Evolutionary conservation across 2,888 invertebrate genomes (phyloP), one percentile per base, ranked within the genome.

Genomic region (Bugula neritina): DNA sequence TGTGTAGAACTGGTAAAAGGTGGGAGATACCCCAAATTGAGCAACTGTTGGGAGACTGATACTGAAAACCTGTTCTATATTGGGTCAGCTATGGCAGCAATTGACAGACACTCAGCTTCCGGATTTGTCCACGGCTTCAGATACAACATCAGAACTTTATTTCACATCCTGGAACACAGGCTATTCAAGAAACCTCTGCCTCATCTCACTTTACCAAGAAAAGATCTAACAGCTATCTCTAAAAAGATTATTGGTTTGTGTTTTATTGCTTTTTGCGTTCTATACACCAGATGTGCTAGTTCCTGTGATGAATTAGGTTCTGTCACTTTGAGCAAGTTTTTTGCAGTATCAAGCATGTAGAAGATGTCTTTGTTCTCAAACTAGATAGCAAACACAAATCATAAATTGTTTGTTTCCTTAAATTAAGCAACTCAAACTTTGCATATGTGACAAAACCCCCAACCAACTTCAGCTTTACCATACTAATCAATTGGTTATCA

Each of bases 111-210:
- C 10, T 52, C 71, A 10, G 55, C 71, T 27, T 71, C 71, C 17
- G 71, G 71, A 23, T 71, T 71, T 31, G 69, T 71, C 23, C 71
- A 71, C 27, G 71, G 71, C 13, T 71, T 63, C 71, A 58, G 71
- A 2, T 71, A 71, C 57, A 69, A 58, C 71, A 35, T 71, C 27
- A 5, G 71, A 2, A 71, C 71, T 29, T 25, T 71, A 29, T 69
- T 70, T 58, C n/a, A 71, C 35, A 5, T 71, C 17, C 71, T 71
- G 5, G 31, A 71, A n/a, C 5, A 57, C 27, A 52, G 71, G 17
- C 34, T 35, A 13, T 52, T 43, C 57, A 35, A 35, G 25, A 35
- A 25, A 17, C 21, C 71, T 21, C 58, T 71, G 10, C 71, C 71
- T 35, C 69, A 69, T 29, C 3, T 69, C 29, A 25, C 25, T 10